Conservation (phyloP, 2,888 invertebrate species). For the Ophion ellenae region DNA sequence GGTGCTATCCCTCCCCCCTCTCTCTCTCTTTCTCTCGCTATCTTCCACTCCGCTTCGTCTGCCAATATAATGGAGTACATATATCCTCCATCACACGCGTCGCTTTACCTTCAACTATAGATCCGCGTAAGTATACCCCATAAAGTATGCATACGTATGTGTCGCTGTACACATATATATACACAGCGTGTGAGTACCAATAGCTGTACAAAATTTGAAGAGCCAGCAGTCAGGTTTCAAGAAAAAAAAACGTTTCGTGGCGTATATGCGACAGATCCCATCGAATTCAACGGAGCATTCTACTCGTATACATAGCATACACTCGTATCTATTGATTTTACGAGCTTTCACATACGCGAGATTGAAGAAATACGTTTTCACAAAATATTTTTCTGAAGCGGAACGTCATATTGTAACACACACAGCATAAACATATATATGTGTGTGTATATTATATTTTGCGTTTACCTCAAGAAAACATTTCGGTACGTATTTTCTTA, state of each 20-base stretch:
- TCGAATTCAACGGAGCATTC: conserved; percentile 22
- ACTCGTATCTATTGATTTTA: conserved; percentile 35
- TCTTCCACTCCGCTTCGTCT: neutral
- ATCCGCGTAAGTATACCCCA: conserved; percentile 3
- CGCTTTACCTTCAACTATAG: conserved; percentile 18
- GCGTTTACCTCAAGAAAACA: conserved; percentile 21
- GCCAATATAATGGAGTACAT: conserved; percentile 23
- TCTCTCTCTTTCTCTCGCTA: neutral
- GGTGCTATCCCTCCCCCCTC: conserved; percentile 2
- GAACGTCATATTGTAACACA: conserved; percentile 1
- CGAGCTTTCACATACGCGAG: conserved; percentile 7
- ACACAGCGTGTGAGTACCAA: neutral
- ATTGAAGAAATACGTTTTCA: conserved; percentile 24
- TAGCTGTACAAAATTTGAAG: conserved; percentile 36
- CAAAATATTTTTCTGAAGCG: conserved; percentile 7
- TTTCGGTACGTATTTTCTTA: conserved; percentile 21
- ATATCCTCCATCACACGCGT: conserved; percentile 46
- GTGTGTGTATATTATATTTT: neutral
- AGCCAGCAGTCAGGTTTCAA: conserved; percentile 18
- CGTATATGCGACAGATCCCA: conserved; percentile 18
- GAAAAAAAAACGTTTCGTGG: conserved; percentile 40
- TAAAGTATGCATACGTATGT: neutral
- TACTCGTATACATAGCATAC: neutral
- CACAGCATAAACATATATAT: neutral
- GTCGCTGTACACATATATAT: neutral